Evolutionary conservation across 2,113 vertebrate species (phyloP).

Genomic region (Chelonoidis abingdonii): DNA sequence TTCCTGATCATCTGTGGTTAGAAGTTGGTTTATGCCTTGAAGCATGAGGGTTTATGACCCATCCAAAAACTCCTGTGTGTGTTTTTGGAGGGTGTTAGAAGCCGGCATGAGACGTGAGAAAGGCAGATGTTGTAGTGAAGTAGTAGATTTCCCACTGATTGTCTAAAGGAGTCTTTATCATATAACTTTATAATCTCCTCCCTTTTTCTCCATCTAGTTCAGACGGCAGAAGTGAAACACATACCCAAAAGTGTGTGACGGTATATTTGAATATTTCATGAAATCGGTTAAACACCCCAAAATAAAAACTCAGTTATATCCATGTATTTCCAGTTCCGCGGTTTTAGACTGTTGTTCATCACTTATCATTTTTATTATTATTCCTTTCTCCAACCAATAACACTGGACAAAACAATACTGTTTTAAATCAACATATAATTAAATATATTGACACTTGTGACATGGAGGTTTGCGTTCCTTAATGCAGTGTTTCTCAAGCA

Average conservation of each 20-base stretch:
- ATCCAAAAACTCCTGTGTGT: not conserved
- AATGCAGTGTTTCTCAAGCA: not conserved
- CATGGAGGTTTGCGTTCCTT: not conserved
- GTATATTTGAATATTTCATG: not conserved
- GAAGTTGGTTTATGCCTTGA: not conserved
- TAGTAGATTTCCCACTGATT: not conserved
- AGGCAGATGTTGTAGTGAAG: not conserved
- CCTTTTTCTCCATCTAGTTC: not conserved
- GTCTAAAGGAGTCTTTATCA: not conserved
- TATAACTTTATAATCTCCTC: not conserved
- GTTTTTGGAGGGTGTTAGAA: not conserved
- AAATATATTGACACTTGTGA: rapidly evolving
- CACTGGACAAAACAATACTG: not conserved
- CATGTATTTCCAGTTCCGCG: not conserved
- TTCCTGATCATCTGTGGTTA: not conserved
- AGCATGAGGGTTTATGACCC: not conserved
- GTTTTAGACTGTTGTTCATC: not conserved
- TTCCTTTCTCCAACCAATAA: not conserved
- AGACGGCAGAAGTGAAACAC: not conserved
- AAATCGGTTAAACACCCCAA: not conserved
- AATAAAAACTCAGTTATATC: not conserved
- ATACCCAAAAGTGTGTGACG: not conserved
- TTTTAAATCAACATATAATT: not conserved
- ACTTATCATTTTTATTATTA: not conserved
- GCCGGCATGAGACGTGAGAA: rapidly evolving